phyloP scores from a whole-genome alignment of 2,888 invertebrate genomes.

The Argynnis bischoffii region DNA sequence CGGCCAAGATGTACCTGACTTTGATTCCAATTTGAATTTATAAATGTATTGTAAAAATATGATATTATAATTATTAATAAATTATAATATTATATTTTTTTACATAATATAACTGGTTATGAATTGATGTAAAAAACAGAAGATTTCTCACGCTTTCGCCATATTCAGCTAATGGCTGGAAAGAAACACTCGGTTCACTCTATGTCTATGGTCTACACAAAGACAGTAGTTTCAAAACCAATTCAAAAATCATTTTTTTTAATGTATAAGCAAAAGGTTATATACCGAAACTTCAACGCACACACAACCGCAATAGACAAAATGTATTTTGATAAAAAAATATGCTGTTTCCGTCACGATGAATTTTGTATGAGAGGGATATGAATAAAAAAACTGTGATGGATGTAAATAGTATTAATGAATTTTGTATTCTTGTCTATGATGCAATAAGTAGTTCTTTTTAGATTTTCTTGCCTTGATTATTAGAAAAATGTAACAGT shows the following conservation, averaged over 20 bases:
- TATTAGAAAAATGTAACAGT: constrained; percentile 1
- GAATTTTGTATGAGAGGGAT: constrained; percentile 8
- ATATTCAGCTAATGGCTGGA: too few species aligned
- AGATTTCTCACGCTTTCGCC: too few species aligned
- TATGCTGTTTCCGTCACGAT: constrained; percentile 5
- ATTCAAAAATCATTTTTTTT: neutral
- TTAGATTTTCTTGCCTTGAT: constrained; percentile 17
- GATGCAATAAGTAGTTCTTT: constrained; percentile 4
- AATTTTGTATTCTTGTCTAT: constrained; percentile 4
- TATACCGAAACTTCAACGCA: neutral
- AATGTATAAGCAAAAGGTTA: neutral
- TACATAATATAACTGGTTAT: too few species aligned
- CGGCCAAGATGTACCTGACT: too few species aligned
- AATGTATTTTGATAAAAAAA: neutral
- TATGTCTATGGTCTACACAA: neutral
- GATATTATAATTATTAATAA: too few species aligned
- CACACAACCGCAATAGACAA: neutral
- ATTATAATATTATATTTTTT: too few species aligned
- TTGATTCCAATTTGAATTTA: too few species aligned
- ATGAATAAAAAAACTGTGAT: constrained; percentile 29
- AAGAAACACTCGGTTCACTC: too few species aligned
- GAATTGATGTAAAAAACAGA: too few species aligned
- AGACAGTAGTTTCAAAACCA: neutral
- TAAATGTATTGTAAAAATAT: too few species aligned
- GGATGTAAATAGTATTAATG: constrained; percentile 23